phyloP scores from a whole-genome alignment of 2,797 vertebrate genomes.

The Okamejei kenojei region DNA sequence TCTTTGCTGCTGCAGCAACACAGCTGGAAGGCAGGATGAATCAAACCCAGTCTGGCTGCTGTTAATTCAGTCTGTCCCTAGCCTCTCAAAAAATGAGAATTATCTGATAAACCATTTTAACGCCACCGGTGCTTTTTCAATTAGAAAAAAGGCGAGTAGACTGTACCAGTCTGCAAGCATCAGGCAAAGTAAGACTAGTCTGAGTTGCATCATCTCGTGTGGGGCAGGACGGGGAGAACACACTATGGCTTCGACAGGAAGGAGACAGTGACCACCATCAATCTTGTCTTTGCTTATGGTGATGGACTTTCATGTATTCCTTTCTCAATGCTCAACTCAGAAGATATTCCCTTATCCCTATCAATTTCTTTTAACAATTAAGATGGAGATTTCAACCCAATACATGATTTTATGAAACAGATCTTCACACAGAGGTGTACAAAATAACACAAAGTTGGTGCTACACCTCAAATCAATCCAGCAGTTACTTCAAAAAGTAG shows the following conservation, averaged over 20 bases:
- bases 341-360: not conserved
- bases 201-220: not conserved
- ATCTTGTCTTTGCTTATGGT: not conserved
- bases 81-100: not conserved
- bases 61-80: not conserved
- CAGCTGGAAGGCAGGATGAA: not conserved
- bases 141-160: not conserved
- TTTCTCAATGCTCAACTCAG: not conserved
- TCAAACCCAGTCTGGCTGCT: not conserved
- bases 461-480: not conserved
- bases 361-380: not conserved
- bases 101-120: not conserved
- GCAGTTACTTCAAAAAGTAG: not conserved
- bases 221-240: not conserved
- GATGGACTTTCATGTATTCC: not conserved
- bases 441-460: not conserved
- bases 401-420: not conserved
- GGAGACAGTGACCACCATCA: not conserved
- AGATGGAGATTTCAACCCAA: not conserved
- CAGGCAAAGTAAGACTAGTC: not conserved
- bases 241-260: not conserved
- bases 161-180: not conserved
- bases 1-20: no score
- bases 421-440: not conserved
- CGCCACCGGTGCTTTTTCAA: not conserved